Evolutionary conservation across 2,113 vertebrate species (phyloP), one percentile per base, ranked within the genome.

Genomic region (Entosphenus tridentatus): DNA sequence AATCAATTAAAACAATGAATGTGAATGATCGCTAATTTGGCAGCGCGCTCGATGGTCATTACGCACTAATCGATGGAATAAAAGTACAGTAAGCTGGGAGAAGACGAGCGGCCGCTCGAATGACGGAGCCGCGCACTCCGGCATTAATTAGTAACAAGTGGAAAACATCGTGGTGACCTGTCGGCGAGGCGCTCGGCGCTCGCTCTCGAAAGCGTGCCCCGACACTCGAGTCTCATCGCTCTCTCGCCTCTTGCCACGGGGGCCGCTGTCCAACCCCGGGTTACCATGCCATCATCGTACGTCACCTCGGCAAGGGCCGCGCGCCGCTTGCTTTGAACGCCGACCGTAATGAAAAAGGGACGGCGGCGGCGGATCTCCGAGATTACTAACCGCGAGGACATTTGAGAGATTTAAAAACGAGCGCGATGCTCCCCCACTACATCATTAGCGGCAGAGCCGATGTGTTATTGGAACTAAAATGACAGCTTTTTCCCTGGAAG

Each of bases 381-480:
- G 6, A 39, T 39, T 39, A 39, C 62, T 65, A 16, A 21, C n/a
- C n/a, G 62, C 21, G 62, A 16, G 62, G 21, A 65, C 62, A 65
- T 18, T n/a, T n/a, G n/a, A 16, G n/a, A 21, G 21, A 16, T 65
- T 65, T 65, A 16, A 65, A 65, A 65, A 65, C 21, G 62, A 65
- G n/a, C 21, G 21, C n/a, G n/a, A n/a, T 18, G 62, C n/a, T 65
- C n/a, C 21, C 21, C n/a, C 62, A 65, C n/a, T 65, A n/a, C 21
- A 21, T 65, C 62, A 65, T 65, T 65, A 65, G 21, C 62, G 10
- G 62, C n/a, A n/a, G n/a, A 16, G 62, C 62, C 62, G 21, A 65
- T 65, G 21, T 65, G n/a, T 65, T 65, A 65, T 65, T 18, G n/a
- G 62, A 21, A 21, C n/a, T n/a, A 65, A 65, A n/a, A 65, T 65